Evolutionary conservation across 1,140 invertebrate species (phyloP).

Genomic region (Cotesia chilonis): DNA sequence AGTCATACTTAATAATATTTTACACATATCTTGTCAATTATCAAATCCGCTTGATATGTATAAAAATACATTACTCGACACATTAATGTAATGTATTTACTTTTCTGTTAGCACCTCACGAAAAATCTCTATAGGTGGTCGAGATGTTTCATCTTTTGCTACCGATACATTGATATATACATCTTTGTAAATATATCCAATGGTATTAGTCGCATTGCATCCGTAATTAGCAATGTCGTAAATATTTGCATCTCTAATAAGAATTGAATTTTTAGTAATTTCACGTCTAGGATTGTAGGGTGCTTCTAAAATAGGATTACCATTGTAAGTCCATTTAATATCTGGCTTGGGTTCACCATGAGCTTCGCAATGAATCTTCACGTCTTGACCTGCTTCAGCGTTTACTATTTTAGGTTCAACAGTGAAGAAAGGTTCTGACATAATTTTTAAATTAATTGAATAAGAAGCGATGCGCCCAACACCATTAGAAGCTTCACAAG

Average conservation of each 20-base stretch:
- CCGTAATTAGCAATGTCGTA: slow-evolving; percentile 97
- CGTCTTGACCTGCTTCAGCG: slow-evolving; percentile 90
- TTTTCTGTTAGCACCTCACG: too few relatives aligned
- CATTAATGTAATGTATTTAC: too few relatives aligned
- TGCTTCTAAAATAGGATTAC: slow-evolving; percentile 83
- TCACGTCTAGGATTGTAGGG: slow-evolving; percentile 77
- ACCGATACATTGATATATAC: slow-evolving; percentile 97
- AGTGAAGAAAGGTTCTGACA: slow-evolving; percentile 91
- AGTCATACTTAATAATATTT: too few relatives aligned
- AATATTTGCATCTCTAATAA: slow-evolving; percentile 84
- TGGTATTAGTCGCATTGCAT: slow-evolving; percentile 97
- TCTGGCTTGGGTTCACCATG: slow-evolving; percentile 87
- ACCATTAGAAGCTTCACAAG: slow-evolving; percentile 91
- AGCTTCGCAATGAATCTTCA: slow-evolving; percentile 87
- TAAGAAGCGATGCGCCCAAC: slow-evolving; percentile 84
- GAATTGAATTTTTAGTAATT: slow-evolving; percentile 78
- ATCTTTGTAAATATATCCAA: slow-evolving; percentile 98
- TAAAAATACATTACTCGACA: too few relatives aligned
- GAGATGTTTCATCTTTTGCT: slow-evolving; percentile 88
- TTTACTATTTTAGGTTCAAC: slow-evolving; percentile 89
- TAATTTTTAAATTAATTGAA: slow-evolving; percentile 82
- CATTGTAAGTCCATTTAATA: slow-evolving; percentile 97
- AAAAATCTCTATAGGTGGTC: slow-evolving; percentile 74
- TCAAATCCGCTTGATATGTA: too few relatives aligned
- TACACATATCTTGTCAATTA: too few relatives aligned